Evolutionary conservation across 2,888 invertebrate species (phyloP).

Genomic region (Agrochola lota): DNA sequence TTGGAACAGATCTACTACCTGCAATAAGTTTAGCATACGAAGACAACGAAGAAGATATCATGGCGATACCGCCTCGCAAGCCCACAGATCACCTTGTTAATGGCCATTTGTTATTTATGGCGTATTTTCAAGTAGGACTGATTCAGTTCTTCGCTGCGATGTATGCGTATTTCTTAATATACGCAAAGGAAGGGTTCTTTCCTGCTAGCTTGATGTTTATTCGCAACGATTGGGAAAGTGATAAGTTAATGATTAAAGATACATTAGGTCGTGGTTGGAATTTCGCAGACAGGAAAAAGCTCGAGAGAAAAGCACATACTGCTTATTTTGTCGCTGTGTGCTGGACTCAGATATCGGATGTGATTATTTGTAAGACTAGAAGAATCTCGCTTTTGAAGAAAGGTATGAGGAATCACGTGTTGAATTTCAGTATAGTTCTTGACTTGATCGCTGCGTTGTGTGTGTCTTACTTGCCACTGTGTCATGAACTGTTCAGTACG

Average conservation of each 20-base stretch:
- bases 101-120: constrained; percentile 93
- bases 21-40: constrained; percentile 95
- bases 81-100: constrained; percentile 89
- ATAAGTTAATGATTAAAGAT: constrained; percentile 92
- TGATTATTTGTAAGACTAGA: constrained; percentile 94
- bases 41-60: constrained; percentile 94
- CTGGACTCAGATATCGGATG: constrained; percentile 94
- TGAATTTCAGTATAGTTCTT: constrained; percentile 91
- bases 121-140: constrained; percentile 96
- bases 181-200: constrained; percentile 95
- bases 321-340: constrained; percentile 95
- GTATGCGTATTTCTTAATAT: constrained; percentile 94
- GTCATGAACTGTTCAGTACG: constrained; percentile 92
- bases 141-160: constrained; percentile 96
- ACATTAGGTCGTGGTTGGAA: constrained; percentile 95
- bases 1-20: constrained; percentile 95
- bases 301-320: constrained; percentile 94
- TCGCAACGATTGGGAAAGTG: constrained; percentile 93
- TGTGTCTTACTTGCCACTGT: constrained; percentile 93
- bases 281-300: constrained; percentile 91
- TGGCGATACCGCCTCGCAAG: constrained; percentile 91
- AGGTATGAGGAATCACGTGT: constrained; percentile 93
- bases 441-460: constrained; percentile 92
- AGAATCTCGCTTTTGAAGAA: constrained; percentile 93
- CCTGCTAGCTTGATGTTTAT: constrained; percentile 92